Conservation (phyloP, 2,113 vertebrate species). For the Circaetus cinerascens region DNA sequence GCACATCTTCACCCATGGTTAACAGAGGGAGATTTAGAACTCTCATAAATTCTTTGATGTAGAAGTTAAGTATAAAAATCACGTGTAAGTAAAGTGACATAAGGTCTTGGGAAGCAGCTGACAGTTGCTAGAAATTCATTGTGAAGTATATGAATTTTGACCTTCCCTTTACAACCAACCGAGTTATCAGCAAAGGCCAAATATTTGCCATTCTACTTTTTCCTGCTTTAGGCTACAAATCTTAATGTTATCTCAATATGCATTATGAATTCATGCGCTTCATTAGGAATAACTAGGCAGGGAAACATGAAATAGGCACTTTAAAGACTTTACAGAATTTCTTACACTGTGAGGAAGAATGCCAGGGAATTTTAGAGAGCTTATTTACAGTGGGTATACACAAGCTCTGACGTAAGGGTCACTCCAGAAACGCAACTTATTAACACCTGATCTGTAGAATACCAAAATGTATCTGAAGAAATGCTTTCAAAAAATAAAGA, state of each 20-base stretch:
- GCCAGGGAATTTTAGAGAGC: neutral
- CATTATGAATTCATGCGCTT: neutral
- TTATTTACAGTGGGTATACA: neutral
- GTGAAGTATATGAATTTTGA: neutral
- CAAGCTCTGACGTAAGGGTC: neutral
- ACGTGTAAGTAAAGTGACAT: neutral
- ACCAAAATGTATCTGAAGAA: neutral
- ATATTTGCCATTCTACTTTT: neutral
- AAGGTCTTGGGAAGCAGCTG: neutral
- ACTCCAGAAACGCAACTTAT: neutral
- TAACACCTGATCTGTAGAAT: neutral
- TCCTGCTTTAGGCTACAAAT: neutral
- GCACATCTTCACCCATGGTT: neutral
- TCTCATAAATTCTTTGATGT: neutral
- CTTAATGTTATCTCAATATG: neutral
- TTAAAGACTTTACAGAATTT: neutral
- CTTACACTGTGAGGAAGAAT: neutral
- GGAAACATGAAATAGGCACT: neutral
- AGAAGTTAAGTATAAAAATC: conserved; percentile 6
- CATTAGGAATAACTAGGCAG: neutral
- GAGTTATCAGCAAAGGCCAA: neutral
- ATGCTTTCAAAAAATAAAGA: neutral
- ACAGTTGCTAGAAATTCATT: neutral
- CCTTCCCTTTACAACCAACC: neutral
- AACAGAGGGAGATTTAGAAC: neutral